Evolutionary conservation across 1,140 invertebrate species (phyloP), one percentile per base, ranked within the genome.

Genomic region (Drosophila kurseongensis): DNA sequence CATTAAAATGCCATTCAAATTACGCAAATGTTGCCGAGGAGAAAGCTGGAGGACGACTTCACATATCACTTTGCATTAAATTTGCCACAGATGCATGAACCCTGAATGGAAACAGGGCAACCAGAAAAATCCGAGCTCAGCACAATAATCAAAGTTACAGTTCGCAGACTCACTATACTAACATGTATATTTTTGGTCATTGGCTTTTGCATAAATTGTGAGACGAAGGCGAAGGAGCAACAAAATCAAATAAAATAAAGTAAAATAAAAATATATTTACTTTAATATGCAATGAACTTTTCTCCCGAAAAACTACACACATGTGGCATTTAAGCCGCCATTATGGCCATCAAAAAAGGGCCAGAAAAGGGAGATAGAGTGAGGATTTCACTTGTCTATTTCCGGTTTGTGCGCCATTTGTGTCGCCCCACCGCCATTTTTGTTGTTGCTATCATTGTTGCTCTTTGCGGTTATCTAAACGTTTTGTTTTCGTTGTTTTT

Each of bases 201-300:
- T 88, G 78, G 61, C 75, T 69, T 59, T 48, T 51, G 75, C 79
- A 86, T 82, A 88, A 80, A 80, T 85, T 71, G 45, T 12, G 7
- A 41, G 44, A 18, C 47, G 52, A 47, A 51, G 45, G 35, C 35
- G 41, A 60, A 14, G 54, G 27, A 67, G 67, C 66, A 61, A 66
- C 62, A 81, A 69, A 81, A 75, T 68, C 63, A 75, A 54, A 84
- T 83, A 65, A 62, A 80, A 77, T 77, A 71, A 71, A 71, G 32
- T 71, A 50, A 71, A 71, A 58, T 71, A 71, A 54, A 77, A 60
- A 75, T 75, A 61, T 80, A 59, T 88, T 88, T 82, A 73, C 69
- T 82, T 75, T 82, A 82, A 86, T 86, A 79, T 78, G 84, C 78
- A 76, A 77, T 85, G 77, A 84, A 77, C 73, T 74, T 74, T 58